Percentiles rank a stretch among this genome's conserved stretches.
Conservation (phyloP, 2,888 invertebrate genomes). For the Agonopterix subpropinquella region DNA sequence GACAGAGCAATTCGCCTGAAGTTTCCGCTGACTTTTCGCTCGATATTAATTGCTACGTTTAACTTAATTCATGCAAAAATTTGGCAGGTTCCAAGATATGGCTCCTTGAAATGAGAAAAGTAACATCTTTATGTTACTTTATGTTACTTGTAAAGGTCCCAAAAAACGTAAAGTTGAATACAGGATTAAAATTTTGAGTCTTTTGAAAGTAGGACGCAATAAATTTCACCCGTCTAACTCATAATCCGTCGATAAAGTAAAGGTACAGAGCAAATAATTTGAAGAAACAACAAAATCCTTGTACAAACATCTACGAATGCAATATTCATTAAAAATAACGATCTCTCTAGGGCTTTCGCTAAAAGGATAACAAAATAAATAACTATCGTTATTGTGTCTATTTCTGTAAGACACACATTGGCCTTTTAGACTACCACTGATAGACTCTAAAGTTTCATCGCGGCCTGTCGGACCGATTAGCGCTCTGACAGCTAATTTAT, state of each 20-base stretch:
- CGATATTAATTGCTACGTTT: slow-evolving; percentile 19
- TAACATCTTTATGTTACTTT: too few relatives aligned
- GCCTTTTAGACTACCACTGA: slow-evolving; percentile 65
- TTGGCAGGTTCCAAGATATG: background rate
- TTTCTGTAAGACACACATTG: slow-evolving; percentile 50
- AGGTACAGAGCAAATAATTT: slow-evolving; percentile 11
- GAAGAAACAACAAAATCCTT: slow-evolving; percentile 27
- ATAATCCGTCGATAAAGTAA: background rate
- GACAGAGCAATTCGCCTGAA: slow-evolving; percentile 41
- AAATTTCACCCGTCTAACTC: too few relatives aligned
- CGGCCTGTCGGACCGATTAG: slow-evolving; percentile 73
- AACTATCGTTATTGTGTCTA: slow-evolving; percentile 59
- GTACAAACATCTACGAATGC: slow-evolving; percentile 34
- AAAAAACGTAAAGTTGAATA: too few relatives aligned
- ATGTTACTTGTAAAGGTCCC: too few relatives aligned
- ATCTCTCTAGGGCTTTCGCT: slow-evolving; percentile 40
- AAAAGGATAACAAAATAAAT: slow-evolving; percentile 62
- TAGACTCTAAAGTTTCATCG: slow-evolving; percentile 72
- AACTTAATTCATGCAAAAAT: background rate
- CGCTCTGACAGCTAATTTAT: slow-evolving; percentile 73
- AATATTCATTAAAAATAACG: slow-evolving; percentile 51
- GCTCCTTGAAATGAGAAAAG: background rate
- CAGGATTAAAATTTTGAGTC: too few relatives aligned
- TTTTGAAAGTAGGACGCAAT: too few relatives aligned
- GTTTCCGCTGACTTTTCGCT: slow-evolving; percentile 29